Base-by-base conservation (phyloP, 2,888 invertebrate species). In the Polia nebulosa region DNA sequence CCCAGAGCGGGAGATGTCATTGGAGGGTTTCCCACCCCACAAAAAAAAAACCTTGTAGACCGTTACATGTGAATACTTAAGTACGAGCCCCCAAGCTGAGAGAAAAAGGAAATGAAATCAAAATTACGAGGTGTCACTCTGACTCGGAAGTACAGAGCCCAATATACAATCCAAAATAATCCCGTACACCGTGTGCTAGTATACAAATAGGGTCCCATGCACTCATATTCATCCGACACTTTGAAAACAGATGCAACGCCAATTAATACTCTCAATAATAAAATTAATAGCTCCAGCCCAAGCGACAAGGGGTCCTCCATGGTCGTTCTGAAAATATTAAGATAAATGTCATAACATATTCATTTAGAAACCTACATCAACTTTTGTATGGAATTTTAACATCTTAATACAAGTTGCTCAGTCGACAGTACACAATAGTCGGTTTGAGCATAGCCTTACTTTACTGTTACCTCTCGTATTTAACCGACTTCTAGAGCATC, bases 221-320 rank as follows among this genome's bases (percentile, higher is more conserved):
- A 93, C 20, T 75, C 59, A 5, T 49, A 68, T 0, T 70, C 25
- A 0, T 60, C 55, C 22, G 76, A 76, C 0, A 92, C 82, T 20
- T 83, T 84, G 73, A 91, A 92, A 13, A 91, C 88, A 0, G 92
- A 91, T 0, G 92, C 91, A 2, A 93, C 85, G 0, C 91, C 92
- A 0, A 93, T 88, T 0, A 93, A 78, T 0, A 85, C 72, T 60
- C n/a, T n/a, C n/a, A n/a, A n/a, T n/a, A n/a, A n/a, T n/a, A n/a
- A n/a, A n/a, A n/a, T 90, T 88, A 0, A 68, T 72, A 0, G 78
- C 58, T 1, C 89, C 89, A 2, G 85, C 74, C 90, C 90, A 91
- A 0, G 89, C 86, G 3, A 92, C 83, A 0, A 93, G 76, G 0
- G 93, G 92, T 0, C 92, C 91, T 0, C 93, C 93, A 64, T 93